A percentile compares a stretch with the other conserved stretches of the same genome.
Evolutionary conservation across 2,113 vertebrate genomes (phyloP).

Genomic region (Formicarius rufipectus): DNA sequence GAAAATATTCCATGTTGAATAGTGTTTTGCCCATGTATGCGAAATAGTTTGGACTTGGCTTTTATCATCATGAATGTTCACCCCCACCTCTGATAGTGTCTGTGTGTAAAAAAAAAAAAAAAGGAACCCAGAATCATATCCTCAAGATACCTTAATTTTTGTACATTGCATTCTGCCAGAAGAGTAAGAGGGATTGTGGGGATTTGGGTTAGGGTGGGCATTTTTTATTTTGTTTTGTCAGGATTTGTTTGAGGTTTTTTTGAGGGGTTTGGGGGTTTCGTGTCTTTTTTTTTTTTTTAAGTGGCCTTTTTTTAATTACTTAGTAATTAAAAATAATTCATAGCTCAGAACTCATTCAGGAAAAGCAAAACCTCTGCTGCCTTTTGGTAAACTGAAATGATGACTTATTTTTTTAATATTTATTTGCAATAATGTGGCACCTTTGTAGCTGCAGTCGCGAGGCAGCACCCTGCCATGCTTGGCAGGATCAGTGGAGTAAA

Average conservation of each 20-base stretch:
- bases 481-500: slow-evolving; percentile 14
- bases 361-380: neutral
- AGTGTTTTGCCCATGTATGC: neutral
- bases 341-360: neutral
- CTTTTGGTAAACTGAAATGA: neutral
- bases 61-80: neutral
- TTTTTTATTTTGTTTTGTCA: neutral
- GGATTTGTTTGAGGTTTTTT: neutral
- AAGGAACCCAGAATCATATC: neutral
- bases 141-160: neutral
- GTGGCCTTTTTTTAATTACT: neutral
- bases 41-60: neutral
- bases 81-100: neutral
- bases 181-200: neutral
- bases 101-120: neutral
- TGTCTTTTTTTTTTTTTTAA: neutral
- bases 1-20: neutral
- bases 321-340: neutral
- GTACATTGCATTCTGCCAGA: neutral
- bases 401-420: neutral
- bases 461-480: slow-evolving; percentile 10
- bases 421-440: slow-evolving; percentile 8
- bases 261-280: rapidly evolving
- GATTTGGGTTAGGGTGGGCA: neutral
- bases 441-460: neutral